These are phyloP conservation scores for Zapornia atra DNA, from an alignment of 2,113 vertebrate species.

Conservation along the genomic window DNA sequence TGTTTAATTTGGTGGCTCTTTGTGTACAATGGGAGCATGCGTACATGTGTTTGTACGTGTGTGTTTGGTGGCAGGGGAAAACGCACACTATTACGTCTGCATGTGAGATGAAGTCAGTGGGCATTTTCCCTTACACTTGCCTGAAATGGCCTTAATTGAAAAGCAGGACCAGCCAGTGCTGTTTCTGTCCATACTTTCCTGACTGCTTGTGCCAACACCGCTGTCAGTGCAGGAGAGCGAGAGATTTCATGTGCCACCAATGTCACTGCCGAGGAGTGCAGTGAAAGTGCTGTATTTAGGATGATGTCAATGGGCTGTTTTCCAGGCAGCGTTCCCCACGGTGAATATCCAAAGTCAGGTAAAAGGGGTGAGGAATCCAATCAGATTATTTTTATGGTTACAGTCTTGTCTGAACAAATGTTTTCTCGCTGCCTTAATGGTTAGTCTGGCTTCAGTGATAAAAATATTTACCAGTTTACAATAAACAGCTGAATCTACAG, in stretches of 20 bases:
- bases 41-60: not conserved
- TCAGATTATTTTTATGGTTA: slow-evolving; percentile 63
- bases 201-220: accelerated
- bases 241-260: not conserved
- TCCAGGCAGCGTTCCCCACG: not conserved
- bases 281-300: not conserved
- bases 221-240: not conserved
- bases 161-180: not conserved
- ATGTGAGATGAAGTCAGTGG: not conserved
- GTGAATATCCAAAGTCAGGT: slow-evolving; percentile 23
- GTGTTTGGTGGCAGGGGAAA: not conserved
- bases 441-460: slow-evolving; percentile 19
- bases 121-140: not conserved
- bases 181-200: not conserved
- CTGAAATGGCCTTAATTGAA: not conserved
- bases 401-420: slow-evolving; percentile 66
- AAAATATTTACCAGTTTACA: slow-evolving; percentile 65
- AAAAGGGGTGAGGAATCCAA: slow-evolving; percentile 3
- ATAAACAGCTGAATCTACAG: slow-evolving; percentile 60
- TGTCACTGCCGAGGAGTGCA: not conserved
- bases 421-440: slow-evolving; percentile 35
- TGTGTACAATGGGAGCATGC: not conserved
- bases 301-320: slow-evolving; percentile 16
- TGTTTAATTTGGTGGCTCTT: not conserved
- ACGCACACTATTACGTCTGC: accelerated